phyloP scores from a whole-genome alignment of 2,797 vertebrate genomes.

The Argya squamiceps region DNA sequence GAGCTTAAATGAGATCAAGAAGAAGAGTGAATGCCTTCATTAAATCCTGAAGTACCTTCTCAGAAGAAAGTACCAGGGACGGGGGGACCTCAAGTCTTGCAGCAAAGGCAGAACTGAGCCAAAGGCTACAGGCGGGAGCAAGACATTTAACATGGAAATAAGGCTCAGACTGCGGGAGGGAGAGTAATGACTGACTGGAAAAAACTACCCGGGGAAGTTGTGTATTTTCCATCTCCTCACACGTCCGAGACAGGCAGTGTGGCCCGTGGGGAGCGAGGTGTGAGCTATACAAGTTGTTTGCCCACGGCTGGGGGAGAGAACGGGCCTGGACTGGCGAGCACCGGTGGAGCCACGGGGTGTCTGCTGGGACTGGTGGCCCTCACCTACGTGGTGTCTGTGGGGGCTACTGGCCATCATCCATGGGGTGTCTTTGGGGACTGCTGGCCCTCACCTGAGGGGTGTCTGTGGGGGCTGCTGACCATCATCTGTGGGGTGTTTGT shows the following conservation, averaged over 20 bases:
- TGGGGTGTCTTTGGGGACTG: rapidly evolving
- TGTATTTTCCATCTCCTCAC: constrained; percentile 60
- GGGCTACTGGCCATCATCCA: rapidly evolving
- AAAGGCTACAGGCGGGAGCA: constrained; percentile 38
- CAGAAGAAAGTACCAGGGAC: background rate
- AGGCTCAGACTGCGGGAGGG: background rate
- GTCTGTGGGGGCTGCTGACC: rapidly evolving
- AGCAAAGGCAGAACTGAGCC: background rate
- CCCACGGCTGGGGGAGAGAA: background rate
- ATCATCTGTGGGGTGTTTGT: rapidly evolving
- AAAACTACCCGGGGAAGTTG: constrained; percentile 18
- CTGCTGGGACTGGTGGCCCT: rapidly evolving
- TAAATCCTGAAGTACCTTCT: constrained; percentile 14
- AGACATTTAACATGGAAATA: constrained; percentile 27
- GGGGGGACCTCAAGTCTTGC: background rate
- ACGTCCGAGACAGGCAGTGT: background rate
- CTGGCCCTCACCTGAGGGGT: rapidly evolving
- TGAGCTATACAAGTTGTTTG: constrained; percentile 13
- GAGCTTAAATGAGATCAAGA: background rate
- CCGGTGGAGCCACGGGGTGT: rapidly evolving
- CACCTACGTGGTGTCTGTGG: rapidly evolving
- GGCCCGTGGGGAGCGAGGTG: constrained; percentile 1
- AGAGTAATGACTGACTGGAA: constrained; percentile 52
- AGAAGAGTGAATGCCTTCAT: constrained; percentile 32
- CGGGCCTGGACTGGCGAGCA: rapidly evolving